Conservation (phyloP, 2,888 invertebrate genomes). For the Spialia ferax region DNA sequence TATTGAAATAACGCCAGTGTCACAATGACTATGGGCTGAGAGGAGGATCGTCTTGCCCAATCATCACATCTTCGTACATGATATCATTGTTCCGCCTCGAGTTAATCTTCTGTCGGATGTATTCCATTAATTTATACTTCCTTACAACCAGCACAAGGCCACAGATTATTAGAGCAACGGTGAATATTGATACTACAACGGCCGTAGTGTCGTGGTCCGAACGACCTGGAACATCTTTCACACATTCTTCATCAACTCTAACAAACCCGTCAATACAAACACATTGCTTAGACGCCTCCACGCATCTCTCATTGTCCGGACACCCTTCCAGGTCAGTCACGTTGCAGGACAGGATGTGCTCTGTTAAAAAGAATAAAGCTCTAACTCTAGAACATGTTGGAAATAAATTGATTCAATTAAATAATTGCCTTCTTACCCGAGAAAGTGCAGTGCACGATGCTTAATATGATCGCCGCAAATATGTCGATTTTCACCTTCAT, state of each 20-base stretch:
- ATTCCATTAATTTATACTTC: conserved; percentile 78
- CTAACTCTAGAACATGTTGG: conserved; percentile 66
- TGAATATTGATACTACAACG: conserved; percentile 70
- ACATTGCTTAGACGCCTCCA: conserved; percentile 59
- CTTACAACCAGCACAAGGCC: conserved; percentile 75
- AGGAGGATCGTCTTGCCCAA: conserved; percentile 83
- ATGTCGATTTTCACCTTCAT: conserved; percentile 55
- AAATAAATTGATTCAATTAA: conserved; percentile 84
- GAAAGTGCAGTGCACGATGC: conserved; percentile 67
- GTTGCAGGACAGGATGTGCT: conserved; percentile 80
- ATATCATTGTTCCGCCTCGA: conserved; percentile 72
- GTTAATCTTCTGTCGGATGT: conserved; percentile 72
- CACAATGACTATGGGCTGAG: conserved; percentile 68
- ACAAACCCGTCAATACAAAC: conserved; percentile 64
- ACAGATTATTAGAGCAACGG: conserved; percentile 69
- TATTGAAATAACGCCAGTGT: conserved; percentile 44
- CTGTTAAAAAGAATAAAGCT: conserved; percentile 82
- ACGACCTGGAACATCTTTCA: conserved; percentile 45
- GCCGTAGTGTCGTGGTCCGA: conserved; percentile 62
- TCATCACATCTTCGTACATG: conserved; percentile 86
- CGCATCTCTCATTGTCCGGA: conserved; percentile 67
- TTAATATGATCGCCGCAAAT: conserved; percentile 65
- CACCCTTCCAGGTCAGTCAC: conserved; percentile 62
- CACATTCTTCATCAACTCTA: conserved; percentile 62
- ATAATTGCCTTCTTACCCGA: conserved; percentile 82